Evolutionary conservation across 2,797 vertebrate genomes (phyloP).

Genomic region (Pampus argenteus): DNA sequence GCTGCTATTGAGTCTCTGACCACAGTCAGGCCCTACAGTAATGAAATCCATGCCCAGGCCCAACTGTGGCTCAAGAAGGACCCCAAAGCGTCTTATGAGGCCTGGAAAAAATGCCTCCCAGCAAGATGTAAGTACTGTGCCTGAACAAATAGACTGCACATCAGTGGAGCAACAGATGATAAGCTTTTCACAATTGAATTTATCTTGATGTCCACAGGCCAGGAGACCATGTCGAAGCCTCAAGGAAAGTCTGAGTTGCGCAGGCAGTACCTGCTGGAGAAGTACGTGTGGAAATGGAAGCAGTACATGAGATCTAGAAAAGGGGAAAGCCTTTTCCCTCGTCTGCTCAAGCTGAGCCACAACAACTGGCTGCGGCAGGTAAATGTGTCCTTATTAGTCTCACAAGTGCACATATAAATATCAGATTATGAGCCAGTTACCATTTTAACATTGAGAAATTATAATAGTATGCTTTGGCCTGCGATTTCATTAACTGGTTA

Average conservation of each 20-base stretch:
- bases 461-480: background rate
- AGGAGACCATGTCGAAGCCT: constrained; percentile 89
- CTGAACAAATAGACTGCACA: background rate
- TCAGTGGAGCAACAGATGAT: background rate
- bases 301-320: constrained; percentile 92
- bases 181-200: background rate
- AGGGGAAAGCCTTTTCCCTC: constrained; percentile 88
- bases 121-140: constrained; percentile 88
- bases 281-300: constrained; percentile 98
- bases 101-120: constrained; percentile 99
- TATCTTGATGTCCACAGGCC: constrained; percentile 68
- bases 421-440: background rate
- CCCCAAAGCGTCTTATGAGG: constrained; percentile 95
- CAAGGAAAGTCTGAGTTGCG: constrained; percentile 91
- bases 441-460: background rate
- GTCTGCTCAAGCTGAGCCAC: constrained; percentile 95
- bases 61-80: constrained; percentile 99
- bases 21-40: constrained; percentile 97
- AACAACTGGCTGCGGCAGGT: constrained; percentile 99
- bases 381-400: constrained; percentile 18
- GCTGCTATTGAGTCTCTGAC: constrained; percentile 94
- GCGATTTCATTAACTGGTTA: background rate
- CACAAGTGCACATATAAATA: background rate
- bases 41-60: constrained; percentile 98
- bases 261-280: constrained; percentile 94